A percentile compares a stretch with the other conserved stretches of the same genome.
Evolutionary conservation across 2,888 invertebrate genomes (phyloP).

Genomic region (Acleris sparsana): DNA sequence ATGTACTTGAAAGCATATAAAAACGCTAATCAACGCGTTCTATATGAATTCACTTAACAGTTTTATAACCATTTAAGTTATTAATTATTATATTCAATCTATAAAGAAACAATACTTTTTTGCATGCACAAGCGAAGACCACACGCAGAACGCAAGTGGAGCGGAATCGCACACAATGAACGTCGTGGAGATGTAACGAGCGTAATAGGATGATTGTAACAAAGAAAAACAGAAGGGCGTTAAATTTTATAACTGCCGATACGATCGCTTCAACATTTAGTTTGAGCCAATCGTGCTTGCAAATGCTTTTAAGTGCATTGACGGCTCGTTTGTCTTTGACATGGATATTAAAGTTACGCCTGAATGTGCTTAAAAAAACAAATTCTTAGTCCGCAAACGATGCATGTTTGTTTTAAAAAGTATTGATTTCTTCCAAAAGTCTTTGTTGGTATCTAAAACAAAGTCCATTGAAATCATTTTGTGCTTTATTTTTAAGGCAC

Average conservation of each 20-base stretch:
- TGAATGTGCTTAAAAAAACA: constrained; percentile 19
- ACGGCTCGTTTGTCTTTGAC: background rate
- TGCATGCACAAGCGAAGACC: constrained; percentile 33
- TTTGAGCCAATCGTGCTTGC: constrained; percentile 20
- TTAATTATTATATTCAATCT: background rate
- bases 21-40: no score
- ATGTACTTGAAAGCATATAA: no score
- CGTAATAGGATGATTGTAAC: constrained; percentile 42
- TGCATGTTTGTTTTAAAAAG: constrained; percentile 15
- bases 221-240: constrained; percentile 42
- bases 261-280: constrained; percentile 26
- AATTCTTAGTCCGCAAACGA: constrained; percentile 21
- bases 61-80: no score
- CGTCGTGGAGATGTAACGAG: constrained; percentile 40
- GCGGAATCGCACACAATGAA: constrained; percentile 41
- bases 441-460: constrained; percentile 13
- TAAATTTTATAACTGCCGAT: constrained; percentile 41
- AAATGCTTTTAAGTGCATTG: constrained; percentile 9
- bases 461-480: background rate
- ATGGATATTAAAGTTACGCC: constrained; percentile 1
- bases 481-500: no score
- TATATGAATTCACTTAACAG: no score
- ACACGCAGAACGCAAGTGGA: constrained; percentile 40
- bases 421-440: constrained; percentile 21
- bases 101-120: constrained; percentile 2